Evolutionary conservation across 2,888 invertebrate species (phyloP).

Genomic region (Ectemnius continuus): DNA sequence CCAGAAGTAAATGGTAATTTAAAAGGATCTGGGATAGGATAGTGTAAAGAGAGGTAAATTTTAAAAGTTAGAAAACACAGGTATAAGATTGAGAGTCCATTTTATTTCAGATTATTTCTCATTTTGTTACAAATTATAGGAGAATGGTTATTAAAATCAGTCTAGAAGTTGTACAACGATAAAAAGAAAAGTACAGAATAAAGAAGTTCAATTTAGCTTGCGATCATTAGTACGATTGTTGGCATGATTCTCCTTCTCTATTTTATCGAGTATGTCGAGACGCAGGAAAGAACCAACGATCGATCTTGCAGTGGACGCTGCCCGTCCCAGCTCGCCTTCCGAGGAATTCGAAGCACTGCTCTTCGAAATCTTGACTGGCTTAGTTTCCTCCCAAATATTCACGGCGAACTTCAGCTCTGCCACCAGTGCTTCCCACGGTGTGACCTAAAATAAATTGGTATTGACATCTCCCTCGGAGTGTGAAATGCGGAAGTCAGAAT

Average conservation of each 20-base stretch:
- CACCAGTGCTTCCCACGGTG: slow-evolving; percentile 84
- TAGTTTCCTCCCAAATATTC: slow-evolving; percentile 86
- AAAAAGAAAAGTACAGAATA: neutral
- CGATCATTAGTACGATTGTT: slow-evolving; percentile 61
- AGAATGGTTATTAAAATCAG: too few species aligned
- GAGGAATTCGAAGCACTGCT: slow-evolving; percentile 57
- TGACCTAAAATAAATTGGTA: slow-evolving; percentile 79
- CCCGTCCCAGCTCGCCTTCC: slow-evolving; percentile 63
- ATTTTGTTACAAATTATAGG: too few species aligned
- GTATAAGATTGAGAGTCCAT: too few species aligned
- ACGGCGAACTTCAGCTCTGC: slow-evolving; percentile 86
- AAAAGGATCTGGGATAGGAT: too few species aligned
- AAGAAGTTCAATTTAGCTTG: slow-evolving; percentile 54
- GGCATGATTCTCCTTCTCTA: slow-evolving; percentile 66
- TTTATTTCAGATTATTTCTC: too few species aligned
- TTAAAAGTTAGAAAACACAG: too few species aligned
- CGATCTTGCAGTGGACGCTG: slow-evolving; percentile 68
- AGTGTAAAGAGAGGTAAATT: too few species aligned
- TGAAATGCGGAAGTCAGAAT: neutral
- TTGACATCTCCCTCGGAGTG: neutral
- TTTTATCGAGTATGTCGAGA: slow-evolving; percentile 70
- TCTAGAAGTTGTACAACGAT: too few species aligned
- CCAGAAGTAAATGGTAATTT: too few species aligned
- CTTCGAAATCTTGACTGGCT: slow-evolving; percentile 81
- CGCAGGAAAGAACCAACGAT: slow-evolving; percentile 72